Conservation (phyloP, 2,797 vertebrate genomes). For the Coregonus ussuriensis region DNA sequence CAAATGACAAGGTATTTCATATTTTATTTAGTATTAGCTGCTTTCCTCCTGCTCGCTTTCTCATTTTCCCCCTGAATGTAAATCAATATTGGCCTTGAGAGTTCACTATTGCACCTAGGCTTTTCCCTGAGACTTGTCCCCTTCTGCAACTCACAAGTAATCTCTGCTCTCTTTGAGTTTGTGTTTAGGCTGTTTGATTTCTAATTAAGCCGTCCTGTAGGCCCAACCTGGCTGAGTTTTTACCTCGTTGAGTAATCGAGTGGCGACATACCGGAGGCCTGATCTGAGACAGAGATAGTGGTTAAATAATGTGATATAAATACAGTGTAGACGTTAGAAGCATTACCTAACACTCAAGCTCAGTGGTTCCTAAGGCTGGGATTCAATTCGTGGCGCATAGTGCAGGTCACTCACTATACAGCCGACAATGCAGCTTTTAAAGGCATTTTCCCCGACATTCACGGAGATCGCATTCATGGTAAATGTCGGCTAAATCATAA, state of each 20-base stretch:
- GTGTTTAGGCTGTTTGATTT: conserved; percentile 42
- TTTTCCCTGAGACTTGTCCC: conserved; percentile 20
- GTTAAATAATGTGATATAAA: not conserved
- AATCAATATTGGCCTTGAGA: conserved; percentile 48
- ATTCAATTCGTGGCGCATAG: not conserved
- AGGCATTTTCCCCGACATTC: too few species aligned
- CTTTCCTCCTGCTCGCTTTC: conserved; percentile 27
- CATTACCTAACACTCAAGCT: not conserved
- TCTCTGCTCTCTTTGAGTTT: conserved; percentile 8
- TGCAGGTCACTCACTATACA: too few species aligned
- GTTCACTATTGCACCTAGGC: conserved; percentile 22
- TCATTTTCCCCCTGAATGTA: conserved; percentile 41
- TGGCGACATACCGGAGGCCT: not conserved
- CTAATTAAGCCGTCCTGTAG: conserved; percentile 41
- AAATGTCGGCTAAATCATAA: too few species aligned
- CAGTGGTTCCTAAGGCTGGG: not conserved
- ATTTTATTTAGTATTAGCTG: conserved; percentile 47
- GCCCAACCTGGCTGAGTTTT: conserved; percentile 6
- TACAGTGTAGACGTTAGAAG: not conserved
- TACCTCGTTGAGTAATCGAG: not conserved
- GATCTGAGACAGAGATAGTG: not conserved
- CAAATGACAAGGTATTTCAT: conserved; percentile 50
- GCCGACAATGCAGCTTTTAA: too few species aligned
- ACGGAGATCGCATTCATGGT: too few species aligned
- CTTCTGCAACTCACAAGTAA: conserved; percentile 27